Evolutionary conservation across 1,140 invertebrate species (phyloP).

Genomic region (Bilobella aurantiaca): DNA sequence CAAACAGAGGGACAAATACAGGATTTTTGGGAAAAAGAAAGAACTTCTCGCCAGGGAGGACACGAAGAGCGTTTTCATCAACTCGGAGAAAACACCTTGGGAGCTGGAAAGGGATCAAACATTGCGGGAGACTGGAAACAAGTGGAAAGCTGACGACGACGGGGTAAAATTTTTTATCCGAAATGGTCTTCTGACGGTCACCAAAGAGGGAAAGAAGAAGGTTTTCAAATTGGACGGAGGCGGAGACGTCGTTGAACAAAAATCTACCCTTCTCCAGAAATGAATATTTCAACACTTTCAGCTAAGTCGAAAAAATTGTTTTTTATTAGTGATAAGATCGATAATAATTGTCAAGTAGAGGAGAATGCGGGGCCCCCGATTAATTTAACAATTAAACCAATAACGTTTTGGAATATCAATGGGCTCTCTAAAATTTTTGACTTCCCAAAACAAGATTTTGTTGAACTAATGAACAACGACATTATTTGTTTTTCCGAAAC

Average conservation of each 20-base stretch:
- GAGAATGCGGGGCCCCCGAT: too few relatives aligned
- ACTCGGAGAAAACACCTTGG: neutral
- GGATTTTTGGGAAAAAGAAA: neutral
- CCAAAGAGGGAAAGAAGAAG: neutral
- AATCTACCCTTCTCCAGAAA: neutral
- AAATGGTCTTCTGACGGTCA: neutral
- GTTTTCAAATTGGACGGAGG: neutral
- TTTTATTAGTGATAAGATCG: too few relatives aligned
- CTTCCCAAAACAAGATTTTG: too few relatives aligned
- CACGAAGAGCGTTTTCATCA: neutral
- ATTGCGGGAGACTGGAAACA: neutral
- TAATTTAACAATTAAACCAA: too few relatives aligned
- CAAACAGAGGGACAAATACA: neutral
- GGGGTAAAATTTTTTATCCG: neutral
- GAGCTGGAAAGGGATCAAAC: neutral
- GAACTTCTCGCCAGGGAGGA: neutral
- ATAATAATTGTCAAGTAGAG: too few relatives aligned
- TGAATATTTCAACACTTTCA: too few relatives aligned
- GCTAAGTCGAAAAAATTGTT: too few relatives aligned
- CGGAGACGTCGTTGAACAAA: neutral
- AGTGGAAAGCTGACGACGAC: neutral
- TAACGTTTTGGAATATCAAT: too few relatives aligned
- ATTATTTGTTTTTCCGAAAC: too few relatives aligned
- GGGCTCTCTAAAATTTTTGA: too few relatives aligned
- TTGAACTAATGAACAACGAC: too few relatives aligned